Evolutionary conservation across 2,797 vertebrate genomes (phyloP), one percentile per base, ranked within the genome.

Genomic region (Sebastes kiyomatsui): DNA sequence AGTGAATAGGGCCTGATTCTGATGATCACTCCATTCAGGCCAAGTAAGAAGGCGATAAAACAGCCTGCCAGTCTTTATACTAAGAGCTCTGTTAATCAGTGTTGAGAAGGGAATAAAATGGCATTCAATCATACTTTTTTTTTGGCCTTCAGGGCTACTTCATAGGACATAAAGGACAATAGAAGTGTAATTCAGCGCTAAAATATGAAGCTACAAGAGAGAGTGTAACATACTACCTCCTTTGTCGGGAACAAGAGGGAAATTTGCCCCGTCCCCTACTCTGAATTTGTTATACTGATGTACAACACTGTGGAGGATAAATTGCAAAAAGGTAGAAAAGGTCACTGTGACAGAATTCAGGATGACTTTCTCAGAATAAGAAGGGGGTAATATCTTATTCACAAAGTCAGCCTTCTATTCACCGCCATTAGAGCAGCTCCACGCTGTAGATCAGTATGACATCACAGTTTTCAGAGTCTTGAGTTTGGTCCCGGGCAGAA

Each of bases 1-100:
- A 70, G 11, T 88, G 87, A 92, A 91, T 86, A 65, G 81, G n/a
- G 68, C 25, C 69, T 89, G 83, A 89, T 91, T 91, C 77, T 66
- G 28, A 75, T 88, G 75, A 90, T 85, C 64, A 52, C 80, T 46
- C 42, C 59, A 91, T 89, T 88, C 77, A 83, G 32, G 66, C 56
- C 55, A 73, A 77, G 52, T 58, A 46, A 61, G 61, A 78, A 68
- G 70, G 56, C 74, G n/a, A 82, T 82, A 59, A 81, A 85, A 62
- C n/a, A 23, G 56, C 67, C 77, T 75, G 75, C 55, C 72, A 75
- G 66, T 75, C 68, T 56, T 87, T 52, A 62, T 30, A 60, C 52
- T 66, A 49, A 76, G 67, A 84, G 61, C 59, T 79, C 56, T 77
- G 62, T 49, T 86, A 84, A 86, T 91, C 81, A 82, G 79, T 33